Base-by-base conservation (phyloP, 1,140 invertebrate species). In the Ctenoplectra terminalis region DNA sequence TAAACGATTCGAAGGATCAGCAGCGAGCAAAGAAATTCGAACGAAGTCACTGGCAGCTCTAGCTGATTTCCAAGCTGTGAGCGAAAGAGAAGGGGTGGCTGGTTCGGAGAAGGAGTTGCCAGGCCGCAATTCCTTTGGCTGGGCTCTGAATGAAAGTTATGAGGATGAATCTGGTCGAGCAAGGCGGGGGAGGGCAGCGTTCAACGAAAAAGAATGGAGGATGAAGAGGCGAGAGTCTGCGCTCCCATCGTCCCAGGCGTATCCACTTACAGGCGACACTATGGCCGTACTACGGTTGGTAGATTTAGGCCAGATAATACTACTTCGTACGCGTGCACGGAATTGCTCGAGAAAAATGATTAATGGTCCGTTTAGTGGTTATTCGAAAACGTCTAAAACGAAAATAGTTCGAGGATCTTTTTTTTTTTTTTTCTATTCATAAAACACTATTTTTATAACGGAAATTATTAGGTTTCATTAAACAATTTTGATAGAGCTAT, bases 211-310 rank as follows among this genome's bases (percentile, higher is more conserved):
- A 87, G 61, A 81, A 88, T 61, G 60, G 73, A 72, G 82, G 80
- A 83, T 69, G 84, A 82, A 79, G 81, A 84, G 46, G 40, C 74
- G 61, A 72, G 64, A 69, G 72, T 70, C 81, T 70, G 78, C 78
- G 77, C 73, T 91, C 85, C 83, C 83, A 89, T 89, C 86, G 75
- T 92, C 90, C 89, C 91, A 92, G 91, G 91, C 89, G 87, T 91
- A 92, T 92, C 90, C 88, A 87, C 82, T 92, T 92, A 92, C 90
- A 89, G 69, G 86, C 81, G 87, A 89, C 87, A 87, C 85, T 86
- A 90, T 90, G 87, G 85, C 81, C 54, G 86, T 80, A 20, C 67
- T 54, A 43, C 69, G 46, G 43, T 64, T 72, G 85, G 75, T 87
- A 90, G 84, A 90, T 90, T 89, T 88, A 77, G 67, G 58, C 71